Evolutionary conservation across 2,797 vertebrate genomes (phyloP), one percentile per base, ranked within the genome.

Genomic region (Pseudopleuronectes americanus): DNA sequence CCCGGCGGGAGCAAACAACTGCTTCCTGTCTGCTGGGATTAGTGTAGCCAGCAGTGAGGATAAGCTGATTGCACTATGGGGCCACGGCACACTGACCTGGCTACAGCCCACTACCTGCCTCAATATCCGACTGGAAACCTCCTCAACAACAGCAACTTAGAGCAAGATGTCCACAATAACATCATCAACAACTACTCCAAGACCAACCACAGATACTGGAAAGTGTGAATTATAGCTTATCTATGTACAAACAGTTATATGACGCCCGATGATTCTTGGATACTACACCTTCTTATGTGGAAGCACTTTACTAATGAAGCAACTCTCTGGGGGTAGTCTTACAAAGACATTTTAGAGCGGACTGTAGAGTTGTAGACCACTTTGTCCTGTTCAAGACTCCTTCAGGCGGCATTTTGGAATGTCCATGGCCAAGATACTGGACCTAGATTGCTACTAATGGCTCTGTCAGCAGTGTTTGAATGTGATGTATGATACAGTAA

Each of bases 21-120:
- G 92, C 82, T 95, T 93, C 90, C 91, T 95, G 95, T 94, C 93
- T 78, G 90, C 81, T 90, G 89, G 88, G 90, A 92, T 93, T 92
- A 94, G 68, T 53, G 67, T 71, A 66, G 66, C 70, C 77, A 90
- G 79, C 36, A 63, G 90, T 84, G 86, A 86, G 69, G 79, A 84
- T 79, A 90, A 95, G 91, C 90, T 89, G 89, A 80, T 86, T 72
- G 73, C 60, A 81, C 84, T 64, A 52, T 68, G 68, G 71, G 81
- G 78, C 80, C 58, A 61, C 2, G 21, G 64, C 74, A 76, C 75
- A 70, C 68, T 79, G 86, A 86, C 77, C 80, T 56, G 77, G 70
- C 61, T 28, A 2, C 65, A 78, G 58, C 21, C 63, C 38, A 33
- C 53, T 75, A 64, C 77, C 60, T 74, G 57, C 57, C 45, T 61